phyloP scores from a whole-genome alignment of 2,797 vertebrate genomes.

The Champsocephalus esox region DNA sequence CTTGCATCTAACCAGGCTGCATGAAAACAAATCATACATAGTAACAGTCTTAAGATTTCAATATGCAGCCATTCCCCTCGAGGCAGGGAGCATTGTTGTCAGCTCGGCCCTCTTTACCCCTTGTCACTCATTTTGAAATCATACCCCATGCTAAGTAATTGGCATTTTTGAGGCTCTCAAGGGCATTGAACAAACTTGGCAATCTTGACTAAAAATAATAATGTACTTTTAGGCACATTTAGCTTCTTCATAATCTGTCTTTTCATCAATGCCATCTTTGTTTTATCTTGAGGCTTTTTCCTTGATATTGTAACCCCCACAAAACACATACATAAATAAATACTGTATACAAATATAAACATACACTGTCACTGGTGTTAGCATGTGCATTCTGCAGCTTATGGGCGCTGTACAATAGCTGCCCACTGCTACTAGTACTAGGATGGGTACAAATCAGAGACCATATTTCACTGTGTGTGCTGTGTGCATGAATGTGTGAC shows the following conservation, averaged over 20 bases:
- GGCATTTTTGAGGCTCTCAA: conserved; percentile 10
- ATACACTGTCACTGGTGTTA: not conserved
- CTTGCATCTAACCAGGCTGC: conserved; percentile 27
- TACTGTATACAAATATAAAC: not conserved
- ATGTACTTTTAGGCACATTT: not conserved
- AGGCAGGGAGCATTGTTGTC: conserved; percentile 11
- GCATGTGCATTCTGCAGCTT: not conserved
- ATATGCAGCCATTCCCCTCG: conserved; percentile 9
- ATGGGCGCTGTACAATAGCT: too few species aligned
- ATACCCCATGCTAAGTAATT: conserved; percentile 19
- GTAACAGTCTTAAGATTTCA: conserved; percentile 3
- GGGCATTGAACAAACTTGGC: not conserved
- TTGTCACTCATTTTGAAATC: conserved; percentile 41
- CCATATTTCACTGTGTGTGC: too few species aligned
- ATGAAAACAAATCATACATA: conserved; percentile 22
- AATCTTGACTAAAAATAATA: not conserved
- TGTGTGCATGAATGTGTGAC: too few species aligned
- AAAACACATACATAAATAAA: not conserved
- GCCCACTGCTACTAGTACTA: too few species aligned
- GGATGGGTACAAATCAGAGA: too few species aligned
- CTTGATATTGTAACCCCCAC: not conserved
- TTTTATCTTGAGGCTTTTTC: not conserved
- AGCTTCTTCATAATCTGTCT: not conserved
- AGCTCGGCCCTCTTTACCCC: conserved; percentile 8
- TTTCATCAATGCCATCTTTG: not conserved